Evolutionary conservation across 2,888 invertebrate species (phyloP).

Genomic region (Exephanes ischioxanthus): DNA sequence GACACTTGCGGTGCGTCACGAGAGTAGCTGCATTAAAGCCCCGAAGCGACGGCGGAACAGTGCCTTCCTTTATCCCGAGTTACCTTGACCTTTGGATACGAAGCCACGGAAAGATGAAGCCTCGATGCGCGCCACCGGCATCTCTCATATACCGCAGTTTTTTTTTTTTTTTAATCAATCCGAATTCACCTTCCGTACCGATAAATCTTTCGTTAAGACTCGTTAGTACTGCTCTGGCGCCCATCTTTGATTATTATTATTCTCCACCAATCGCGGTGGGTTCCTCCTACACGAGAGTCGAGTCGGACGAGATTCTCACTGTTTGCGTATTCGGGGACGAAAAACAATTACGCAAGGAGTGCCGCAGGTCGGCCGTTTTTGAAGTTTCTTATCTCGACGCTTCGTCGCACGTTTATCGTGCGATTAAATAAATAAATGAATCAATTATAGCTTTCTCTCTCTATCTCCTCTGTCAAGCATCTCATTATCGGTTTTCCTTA

Average conservation of each 20-base stretch:
- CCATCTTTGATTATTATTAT: too few species aligned
- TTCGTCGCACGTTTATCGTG: neutral
- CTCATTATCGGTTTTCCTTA: too few species aligned
- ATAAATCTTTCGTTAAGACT: too few species aligned
- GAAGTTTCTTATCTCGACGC: neutral
- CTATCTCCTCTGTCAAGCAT: too few species aligned
- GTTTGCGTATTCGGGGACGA: neutral
- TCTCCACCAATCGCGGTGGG: too few species aligned
- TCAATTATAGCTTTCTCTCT: too few species aligned
- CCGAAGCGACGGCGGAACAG: constrained; percentile 44
- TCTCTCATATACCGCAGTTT: neutral
- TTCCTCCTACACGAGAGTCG: neutral
- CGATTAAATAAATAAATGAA: too few species aligned
- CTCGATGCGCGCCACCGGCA: neutral
- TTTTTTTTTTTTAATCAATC: neutral
- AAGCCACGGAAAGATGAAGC: constrained; percentile 51
- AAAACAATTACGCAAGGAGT: constrained; percentile 44
- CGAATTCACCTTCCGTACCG: too few species aligned
- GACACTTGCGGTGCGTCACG: constrained; percentile 56
- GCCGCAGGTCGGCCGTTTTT: constrained; percentile 2
- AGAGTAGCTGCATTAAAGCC: constrained; percentile 46
- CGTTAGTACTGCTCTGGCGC: too few species aligned
- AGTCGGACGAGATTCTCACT: neutral
- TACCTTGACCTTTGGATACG: constrained; percentile 63
- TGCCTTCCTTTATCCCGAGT: constrained; percentile 59